Base-by-base conservation (phyloP, 2,113 vertebrate species). In the Chitala chitala region DNA sequence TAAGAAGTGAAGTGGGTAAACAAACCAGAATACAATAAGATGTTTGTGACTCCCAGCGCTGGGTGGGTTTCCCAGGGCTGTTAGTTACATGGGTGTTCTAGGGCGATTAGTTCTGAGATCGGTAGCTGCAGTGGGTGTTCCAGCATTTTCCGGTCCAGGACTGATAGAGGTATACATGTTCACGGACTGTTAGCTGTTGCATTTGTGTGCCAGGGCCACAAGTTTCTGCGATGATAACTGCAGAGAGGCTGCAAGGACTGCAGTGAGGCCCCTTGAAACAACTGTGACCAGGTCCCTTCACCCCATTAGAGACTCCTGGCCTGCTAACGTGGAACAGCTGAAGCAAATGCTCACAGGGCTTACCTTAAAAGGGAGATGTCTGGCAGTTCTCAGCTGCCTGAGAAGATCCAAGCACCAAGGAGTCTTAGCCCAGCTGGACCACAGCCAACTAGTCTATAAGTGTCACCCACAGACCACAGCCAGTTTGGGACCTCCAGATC, bases 351-450 rank as follows among this genome's bases (percentile, higher is more conserved):
- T 74, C 31, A 33, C 72, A 1, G 24, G 20, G 10, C 46, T 61
- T 50, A 22, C 72, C 72, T 61, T 74, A 74, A 64, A 74, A 74
- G 72, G 72, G 20, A 74, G 61, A 65, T 50, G 36, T 63, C 56
- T 46, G 40, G 33, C 46, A 54, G 33, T 26, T 3, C 48, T 65
- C 59, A 65, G 46, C 59, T 50, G 13, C n/a, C 58, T 70, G n/a
- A 31, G 46, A 51, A 31, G 68, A 22, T 20, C n/a, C 42, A 29
- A 46, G 13, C 38, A 42, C 26, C 26, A n/a, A 20, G 9, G 31
- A 10, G 38, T 44, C 63, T 66, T 66, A 66, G 63, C 63, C 9
- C 58, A 63, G 59, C 59, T 63, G 59, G 59, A 20, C 17, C 17
- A 38, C 13, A 38, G 59, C 59, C 59, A 63, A 63, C 38, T 63